Evolutionary conservation across 2,888 invertebrate genomes (phyloP).

Genomic region (Tipula helvola): DNA sequence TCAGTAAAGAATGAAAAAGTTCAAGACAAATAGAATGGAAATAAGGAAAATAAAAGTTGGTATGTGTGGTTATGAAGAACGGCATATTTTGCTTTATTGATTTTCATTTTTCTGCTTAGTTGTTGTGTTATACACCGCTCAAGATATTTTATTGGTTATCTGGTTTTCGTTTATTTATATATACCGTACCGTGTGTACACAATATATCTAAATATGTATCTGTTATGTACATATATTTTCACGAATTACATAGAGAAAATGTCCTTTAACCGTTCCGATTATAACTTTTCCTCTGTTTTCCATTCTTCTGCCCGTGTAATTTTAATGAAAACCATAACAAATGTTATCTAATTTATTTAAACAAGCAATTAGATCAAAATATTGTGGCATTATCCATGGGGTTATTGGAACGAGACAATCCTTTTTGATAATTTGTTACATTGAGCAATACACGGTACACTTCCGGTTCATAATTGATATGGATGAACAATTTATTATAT

Average conservation of each 20-base stretch:
- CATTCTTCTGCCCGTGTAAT: background rate
- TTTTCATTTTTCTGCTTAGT: background rate
- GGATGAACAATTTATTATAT: background rate
- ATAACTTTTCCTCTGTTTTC: background rate
- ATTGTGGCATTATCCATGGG: background rate
- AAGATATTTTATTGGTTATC: constrained; percentile 4
- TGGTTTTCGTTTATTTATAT: background rate
- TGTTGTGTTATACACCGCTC: background rate
- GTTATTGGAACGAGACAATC: background rate
- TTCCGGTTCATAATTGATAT: background rate
- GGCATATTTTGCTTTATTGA: background rate
- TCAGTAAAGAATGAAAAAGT: background rate
- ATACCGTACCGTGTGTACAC: no score
- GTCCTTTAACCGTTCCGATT: background rate
- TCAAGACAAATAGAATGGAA: background rate
- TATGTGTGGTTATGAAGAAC: background rate
- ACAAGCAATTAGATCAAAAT: background rate
- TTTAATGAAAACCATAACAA: background rate
- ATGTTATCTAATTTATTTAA: background rate
- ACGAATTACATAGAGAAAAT: background rate
- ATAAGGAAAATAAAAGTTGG: background rate
- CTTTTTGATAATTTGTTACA: background rate
- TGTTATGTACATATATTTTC: background rate
- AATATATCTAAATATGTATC: background rate
- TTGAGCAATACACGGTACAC: background rate